Evolutionary conservation across 2,113 vertebrate species (phyloP), one percentile per base, ranked within the genome.

Genomic region (Tragelaphus strepsiceros): DNA sequence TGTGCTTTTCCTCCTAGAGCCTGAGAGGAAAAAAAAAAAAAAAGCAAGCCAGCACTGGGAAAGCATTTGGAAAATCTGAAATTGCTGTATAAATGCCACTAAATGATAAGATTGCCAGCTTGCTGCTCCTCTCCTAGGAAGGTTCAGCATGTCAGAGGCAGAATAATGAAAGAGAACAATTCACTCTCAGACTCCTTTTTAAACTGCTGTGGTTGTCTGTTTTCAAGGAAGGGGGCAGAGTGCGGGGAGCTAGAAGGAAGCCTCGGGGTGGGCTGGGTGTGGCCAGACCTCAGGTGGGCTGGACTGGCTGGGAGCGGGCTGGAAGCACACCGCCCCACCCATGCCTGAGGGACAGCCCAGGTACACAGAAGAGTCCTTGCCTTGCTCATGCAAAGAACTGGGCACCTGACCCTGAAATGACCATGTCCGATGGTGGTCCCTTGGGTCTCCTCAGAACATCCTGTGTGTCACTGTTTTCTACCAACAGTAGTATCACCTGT

Each of bases 41-140:
- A 39, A 35, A 58, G 80, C 83, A 83, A 51, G 24, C 12, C 85
- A 51, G 87, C 4, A 6, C 74, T 8, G 39, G 49, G 32, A 64
- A 91, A 87, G 95, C 93, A n/a, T 82, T 88, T 67, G 90, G 93
- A 98, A 96, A 96, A 96, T 95, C 64, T 94, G 84, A 97, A 98
- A 97, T 96, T 98, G 90, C 95, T 95, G 2, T 97, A 94, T 97
- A 96, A 94, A 81, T 98, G 81, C 90, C 94, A 54, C 87, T 90
- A 96, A 98, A 95, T 96, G 90, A 96, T 94, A 97, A 94, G 95
- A 96, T 96, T 96, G 95, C 62, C 56, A 53, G 74, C 58, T 51
- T 62, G 95, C 64, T 87, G 85, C 61, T 96, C 91, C 80, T 94
- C 71, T 97, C 43, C 49, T 8, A 28, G 67, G 56, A 88, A 95